phyloP scores from a whole-genome alignment of 1,140 invertebrate species.

The Sarcophaga peregrina region DNA sequence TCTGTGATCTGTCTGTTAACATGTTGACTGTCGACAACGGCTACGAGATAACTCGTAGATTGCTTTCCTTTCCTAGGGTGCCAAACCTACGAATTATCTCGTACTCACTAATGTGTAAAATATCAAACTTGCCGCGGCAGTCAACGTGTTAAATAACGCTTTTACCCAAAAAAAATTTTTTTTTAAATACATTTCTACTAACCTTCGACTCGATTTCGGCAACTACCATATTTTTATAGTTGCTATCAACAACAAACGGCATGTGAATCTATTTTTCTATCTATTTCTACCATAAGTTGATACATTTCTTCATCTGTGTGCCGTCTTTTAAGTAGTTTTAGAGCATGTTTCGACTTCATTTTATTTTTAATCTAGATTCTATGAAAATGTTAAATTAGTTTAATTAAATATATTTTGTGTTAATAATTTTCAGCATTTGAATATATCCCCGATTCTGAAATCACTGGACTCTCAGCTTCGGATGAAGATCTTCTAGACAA shows the following conservation, averaged over 20 bases:
- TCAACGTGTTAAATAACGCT: too few species aligned
- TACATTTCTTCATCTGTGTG: too few species aligned
- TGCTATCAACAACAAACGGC: not conserved
- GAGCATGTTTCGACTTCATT: constrained; percentile 18
- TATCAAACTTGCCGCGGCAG: too few species aligned
- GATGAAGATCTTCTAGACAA: constrained; percentile 86
- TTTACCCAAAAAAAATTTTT: too few species aligned
- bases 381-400: not conserved
- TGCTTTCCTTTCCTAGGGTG: too few species aligned
- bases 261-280: not conserved
- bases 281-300: not conserved
- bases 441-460: constrained; percentile 90
- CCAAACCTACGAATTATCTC: too few species aligned
- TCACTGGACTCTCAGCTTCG: constrained; percentile 75
- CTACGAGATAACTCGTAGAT: too few species aligned
- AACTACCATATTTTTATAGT: not conserved
- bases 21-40: too few species aligned
- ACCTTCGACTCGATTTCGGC: not conserved
- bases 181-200: too few species aligned
- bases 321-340: not conserved
- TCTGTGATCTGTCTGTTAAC: too few species aligned
- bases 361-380: not conserved
- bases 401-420: not conserved
- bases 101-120: too few species aligned
- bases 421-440: constrained; percentile 81